Base-by-base conservation (phyloP, 2,888 invertebrate genomes). In the Cantharis flavilabris region DNA sequence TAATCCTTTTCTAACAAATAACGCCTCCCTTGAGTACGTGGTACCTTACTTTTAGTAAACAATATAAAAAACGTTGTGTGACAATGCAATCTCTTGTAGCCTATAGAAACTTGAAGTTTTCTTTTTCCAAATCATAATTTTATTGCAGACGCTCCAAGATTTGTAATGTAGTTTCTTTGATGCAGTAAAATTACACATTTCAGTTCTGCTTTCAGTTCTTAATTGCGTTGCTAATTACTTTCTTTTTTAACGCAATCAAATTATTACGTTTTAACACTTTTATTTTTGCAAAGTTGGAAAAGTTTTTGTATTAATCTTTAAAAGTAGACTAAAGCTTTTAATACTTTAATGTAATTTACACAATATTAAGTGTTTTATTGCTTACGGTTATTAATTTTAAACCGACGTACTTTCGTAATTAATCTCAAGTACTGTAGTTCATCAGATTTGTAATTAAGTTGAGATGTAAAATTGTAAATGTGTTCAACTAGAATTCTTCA, bases 1-100 rank as follows among this genome's bases (percentile, higher is more conserved):
- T 76, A 76, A 76, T 76, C 64, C 76, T 76, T 76, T 76, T 73
- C 73, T 73, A 76, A 76, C 76, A 76, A 76, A 76, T 76, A 76
- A 76, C 76, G 76, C 76, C 33, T 73, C 76, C 76, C 76, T 18
- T n/a, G 76, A 69, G 76, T 67, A 73, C 67, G 26, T 65, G 76
- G 76, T 67, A 73, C 67, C 62, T 65, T 73, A 73, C 70, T 73
- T 76, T 76, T 76, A 73, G 71, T 70, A 64, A 30, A 70, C 73
- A 70, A 73, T 76, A 76, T 76, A 76, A 76, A 76, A 76, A 76
- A 33, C 71, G 73, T 73, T 70, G 63, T 73, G 73, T 67, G 76
- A 76, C 76, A 76, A 76, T 73, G 76, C 76, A 76, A 73, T 76
- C 76, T 76, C 76, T 64, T 65, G 72, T 76, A 76, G 72, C 70